These are phyloP conservation scores for Megalurothrips usitatus DNA, from an alignment of 2,888 invertebrate species.

Conservation along the genomic window DNA sequence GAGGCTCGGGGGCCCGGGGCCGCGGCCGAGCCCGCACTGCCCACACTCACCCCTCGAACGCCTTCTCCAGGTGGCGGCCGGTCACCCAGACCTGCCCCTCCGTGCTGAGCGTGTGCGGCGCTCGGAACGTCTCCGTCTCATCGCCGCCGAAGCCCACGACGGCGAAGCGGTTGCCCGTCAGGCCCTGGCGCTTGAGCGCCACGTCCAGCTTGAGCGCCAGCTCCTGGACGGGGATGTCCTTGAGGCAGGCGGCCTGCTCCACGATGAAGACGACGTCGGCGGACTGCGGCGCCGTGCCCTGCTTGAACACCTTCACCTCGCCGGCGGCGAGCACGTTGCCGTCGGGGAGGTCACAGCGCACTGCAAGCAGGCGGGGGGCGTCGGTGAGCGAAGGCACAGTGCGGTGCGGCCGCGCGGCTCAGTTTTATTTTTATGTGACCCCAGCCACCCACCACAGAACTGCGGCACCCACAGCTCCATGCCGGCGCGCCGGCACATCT, in stretches of 20 bases:
- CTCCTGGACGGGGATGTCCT: slow-evolving; percentile 38
- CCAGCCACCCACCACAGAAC: slow-evolving; percentile 46
- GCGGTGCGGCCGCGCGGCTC: background rate
- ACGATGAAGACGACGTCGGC: slow-evolving; percentile 52
- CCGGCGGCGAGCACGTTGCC: slow-evolving; percentile 42
- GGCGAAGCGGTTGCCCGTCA: slow-evolving; percentile 47
- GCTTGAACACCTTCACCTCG: slow-evolving; percentile 40
- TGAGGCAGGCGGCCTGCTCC: slow-evolving; percentile 46
- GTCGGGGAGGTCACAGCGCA: slow-evolving; percentile 43
- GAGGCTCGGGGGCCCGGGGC: no score
- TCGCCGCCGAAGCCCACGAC: slow-evolving; percentile 47
- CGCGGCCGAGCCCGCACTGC: background rate
- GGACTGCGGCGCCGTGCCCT: slow-evolving; percentile 41
- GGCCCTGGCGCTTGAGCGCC: slow-evolving; percentile 41
- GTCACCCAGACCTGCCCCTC: slow-evolving; percentile 44
- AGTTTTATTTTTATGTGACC: background rate
- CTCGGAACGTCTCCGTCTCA: slow-evolving; percentile 37
- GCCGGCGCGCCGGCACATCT: slow-evolving; percentile 46
- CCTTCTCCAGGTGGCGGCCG: slow-evolving; percentile 61
- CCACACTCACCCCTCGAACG: slow-evolving; percentile 55
- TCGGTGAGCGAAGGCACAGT: background rate
- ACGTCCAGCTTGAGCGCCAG: slow-evolving; percentile 39
- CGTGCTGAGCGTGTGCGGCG: slow-evolving; percentile 46
- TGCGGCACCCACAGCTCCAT: slow-evolving; percentile 47
- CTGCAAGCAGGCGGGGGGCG: slow-evolving; percentile 36